phyloP scores from a whole-genome alignment of 2,888 invertebrate species.

The Chloroclystis v-ata region DNA sequence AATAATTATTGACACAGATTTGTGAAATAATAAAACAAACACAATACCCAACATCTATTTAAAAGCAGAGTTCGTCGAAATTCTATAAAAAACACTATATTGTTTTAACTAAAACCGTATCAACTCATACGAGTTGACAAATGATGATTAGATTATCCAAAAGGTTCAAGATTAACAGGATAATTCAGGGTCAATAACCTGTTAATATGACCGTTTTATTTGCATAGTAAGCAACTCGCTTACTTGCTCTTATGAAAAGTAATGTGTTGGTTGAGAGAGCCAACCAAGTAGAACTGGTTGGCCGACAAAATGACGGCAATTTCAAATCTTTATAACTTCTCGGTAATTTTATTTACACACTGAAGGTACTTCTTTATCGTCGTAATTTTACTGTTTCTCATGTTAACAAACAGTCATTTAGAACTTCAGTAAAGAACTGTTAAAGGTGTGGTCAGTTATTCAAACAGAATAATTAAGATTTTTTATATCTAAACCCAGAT shows the following conservation, averaged over 20 bases:
- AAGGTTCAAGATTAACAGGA: slow-evolving; percentile 12
- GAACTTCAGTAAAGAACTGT: not conserved
- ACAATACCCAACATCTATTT: no score
- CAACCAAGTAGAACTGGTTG: slow-evolving; percentile 47
- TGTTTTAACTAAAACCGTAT: not conserved
- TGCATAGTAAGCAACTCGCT: slow-evolving; percentile 55
- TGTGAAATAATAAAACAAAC: no score
- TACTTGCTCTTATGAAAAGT: slow-evolving; percentile 52
- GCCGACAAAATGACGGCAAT: slow-evolving; percentile 37
- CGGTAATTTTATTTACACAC: slow-evolving; percentile 18
- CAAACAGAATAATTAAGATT: not conserved
- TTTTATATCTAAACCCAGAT: no score
- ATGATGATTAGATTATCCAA: slow-evolving; percentile 1
- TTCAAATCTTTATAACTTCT: slow-evolving; percentile 25
- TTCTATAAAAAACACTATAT: no score
- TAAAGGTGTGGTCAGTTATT: not conserved
- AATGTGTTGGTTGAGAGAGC: slow-evolving; percentile 48
- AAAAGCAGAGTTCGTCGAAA: no score
- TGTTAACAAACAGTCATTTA: slow-evolving; percentile 5
- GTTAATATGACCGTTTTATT: slow-evolving; percentile 42
- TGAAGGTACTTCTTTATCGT: not conserved
- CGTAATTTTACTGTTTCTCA: slow-evolving; percentile 3
- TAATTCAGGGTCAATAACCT: slow-evolving; percentile 36
- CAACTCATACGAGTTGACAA: not conserved
- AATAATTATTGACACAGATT: no score